phyloP scores from a whole-genome alignment of 2,113 vertebrate species.

The Pipra filicauda region DNA sequence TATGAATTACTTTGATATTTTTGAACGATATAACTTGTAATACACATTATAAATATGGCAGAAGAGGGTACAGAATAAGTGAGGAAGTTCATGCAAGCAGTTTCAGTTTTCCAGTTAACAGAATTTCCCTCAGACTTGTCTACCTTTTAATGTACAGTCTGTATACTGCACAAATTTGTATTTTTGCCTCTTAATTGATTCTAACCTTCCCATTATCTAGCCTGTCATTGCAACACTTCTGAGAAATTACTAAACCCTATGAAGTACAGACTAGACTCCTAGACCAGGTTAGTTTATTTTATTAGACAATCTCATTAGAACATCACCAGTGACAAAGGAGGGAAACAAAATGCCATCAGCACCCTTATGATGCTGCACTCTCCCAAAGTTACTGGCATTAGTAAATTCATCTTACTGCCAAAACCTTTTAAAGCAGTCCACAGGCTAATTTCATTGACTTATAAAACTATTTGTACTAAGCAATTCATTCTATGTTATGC shows the following conservation, averaged over 20 bases:
- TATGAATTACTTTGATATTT: background rate
- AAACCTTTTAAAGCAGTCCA: background rate
- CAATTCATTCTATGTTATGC: background rate
- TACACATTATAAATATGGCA: background rate
- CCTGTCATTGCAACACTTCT: background rate
- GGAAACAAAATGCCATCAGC: background rate
- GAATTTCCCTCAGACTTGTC: background rate
- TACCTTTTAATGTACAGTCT: background rate
- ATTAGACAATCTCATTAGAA: background rate
- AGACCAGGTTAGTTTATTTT: conserved; percentile 1
- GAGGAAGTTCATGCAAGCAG: background rate
- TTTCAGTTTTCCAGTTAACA: background rate
- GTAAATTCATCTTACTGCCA: background rate
- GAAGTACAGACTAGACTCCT: background rate
- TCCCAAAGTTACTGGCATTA: background rate
- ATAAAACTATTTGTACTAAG: background rate
- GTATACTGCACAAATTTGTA: background rate
- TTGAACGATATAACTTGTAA: background rate
- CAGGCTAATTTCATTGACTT: background rate
- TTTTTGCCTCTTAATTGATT: background rate
- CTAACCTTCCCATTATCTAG: background rate
- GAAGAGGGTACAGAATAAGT: background rate
- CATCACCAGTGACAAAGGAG: background rate
- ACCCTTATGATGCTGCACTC: background rate
- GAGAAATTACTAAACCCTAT: background rate